Evolutionary conservation across 2,888 invertebrate species (phyloP), one percentile per base, ranked within the genome.

Genomic region (Euplagia quadripunctaria): DNA sequence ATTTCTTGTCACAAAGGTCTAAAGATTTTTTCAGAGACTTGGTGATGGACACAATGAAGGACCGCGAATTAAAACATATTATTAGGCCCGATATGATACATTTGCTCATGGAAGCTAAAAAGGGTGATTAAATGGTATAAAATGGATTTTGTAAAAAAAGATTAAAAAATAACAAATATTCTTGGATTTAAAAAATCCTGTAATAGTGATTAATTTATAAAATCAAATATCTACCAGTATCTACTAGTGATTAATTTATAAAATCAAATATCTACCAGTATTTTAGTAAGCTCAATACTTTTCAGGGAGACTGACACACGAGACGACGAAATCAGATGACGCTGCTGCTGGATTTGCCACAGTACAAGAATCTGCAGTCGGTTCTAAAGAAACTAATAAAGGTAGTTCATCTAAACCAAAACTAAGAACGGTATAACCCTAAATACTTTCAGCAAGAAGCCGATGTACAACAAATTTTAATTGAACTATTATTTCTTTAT

Each of bases 11-110:
- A 0, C 70, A 87, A 3, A 55, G 74, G 0, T 71, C 82, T 0
- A 85, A 82, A 49, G 61, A 41, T 0, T 96, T 93, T 81, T 95
- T 96, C 71, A 89, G 82, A 12, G 81, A 85, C 0, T 75, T 95
- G 46, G 94, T 96, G 0, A 76, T 89, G 17, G 85, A 87, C 0
- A 91, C 95, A 6, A 96, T 96, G 89, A 86, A 87, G 55, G 85
- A 93, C 0, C 87, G 96, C 0, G 90, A 94, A 46, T 72, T 87
- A 20, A 74, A 89, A 1, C 87, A 93, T 3, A 93, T 94, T n/a
- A 79, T 93, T 16, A 89, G 96, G 17, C 93, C 93, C 6, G 96
- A 96, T 74, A 96, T 97, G 96, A 96, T 97, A 16, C 94, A 97
- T 74, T 78, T 97, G 8, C 87, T 97, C 0, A 92, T 96, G 92